These are phyloP conservation scores for Trigoniulus corallinus DNA, from an alignment of 1,140 invertebrate genomes.

Conservation along the genomic window DNA sequence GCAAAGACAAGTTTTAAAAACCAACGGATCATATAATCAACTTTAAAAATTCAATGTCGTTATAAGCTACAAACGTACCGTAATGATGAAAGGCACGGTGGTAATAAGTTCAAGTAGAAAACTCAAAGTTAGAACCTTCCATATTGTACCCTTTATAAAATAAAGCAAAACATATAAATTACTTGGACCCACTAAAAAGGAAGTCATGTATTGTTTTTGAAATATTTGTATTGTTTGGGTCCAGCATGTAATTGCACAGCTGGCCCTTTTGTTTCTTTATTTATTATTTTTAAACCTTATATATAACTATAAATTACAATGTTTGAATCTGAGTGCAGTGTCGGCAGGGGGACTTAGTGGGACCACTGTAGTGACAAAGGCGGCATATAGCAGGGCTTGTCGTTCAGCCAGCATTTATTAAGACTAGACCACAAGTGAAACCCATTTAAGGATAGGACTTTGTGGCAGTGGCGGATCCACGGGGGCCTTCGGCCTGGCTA, in stretches of 20 bases:
- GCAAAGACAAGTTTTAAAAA: conserved; percentile 19
- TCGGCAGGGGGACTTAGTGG: no score
- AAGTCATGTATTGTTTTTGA: neutral
- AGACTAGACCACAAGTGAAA: no score
- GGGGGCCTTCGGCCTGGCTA: no score
- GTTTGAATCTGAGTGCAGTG: neutral
- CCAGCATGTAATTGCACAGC: no score
- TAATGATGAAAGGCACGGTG: conserved; percentile 84
- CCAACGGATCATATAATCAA: conserved; percentile 1
- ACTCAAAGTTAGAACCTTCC: conserved; percentile 85
- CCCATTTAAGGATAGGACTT: no score
- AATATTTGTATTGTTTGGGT: neutral
- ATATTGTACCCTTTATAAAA: conserved; percentile 74
- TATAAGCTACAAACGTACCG: conserved; percentile 47
- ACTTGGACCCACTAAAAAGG: conserved; percentile 1
- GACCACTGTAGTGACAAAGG: no score
- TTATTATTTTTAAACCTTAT: neutral
- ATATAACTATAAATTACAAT: neutral
- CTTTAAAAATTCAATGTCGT: neutral
- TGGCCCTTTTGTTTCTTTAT: neutral
- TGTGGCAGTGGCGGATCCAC: no score
- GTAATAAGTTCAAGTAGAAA: conserved; percentile 89
- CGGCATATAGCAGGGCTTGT: no score
- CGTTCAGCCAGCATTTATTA: no score
- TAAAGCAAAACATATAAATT: conserved; percentile 8